Evolutionary conservation across 2,888 invertebrate genomes (phyloP), one percentile per base, ranked within the genome.

Genomic region (Diplolepis rosae): DNA sequence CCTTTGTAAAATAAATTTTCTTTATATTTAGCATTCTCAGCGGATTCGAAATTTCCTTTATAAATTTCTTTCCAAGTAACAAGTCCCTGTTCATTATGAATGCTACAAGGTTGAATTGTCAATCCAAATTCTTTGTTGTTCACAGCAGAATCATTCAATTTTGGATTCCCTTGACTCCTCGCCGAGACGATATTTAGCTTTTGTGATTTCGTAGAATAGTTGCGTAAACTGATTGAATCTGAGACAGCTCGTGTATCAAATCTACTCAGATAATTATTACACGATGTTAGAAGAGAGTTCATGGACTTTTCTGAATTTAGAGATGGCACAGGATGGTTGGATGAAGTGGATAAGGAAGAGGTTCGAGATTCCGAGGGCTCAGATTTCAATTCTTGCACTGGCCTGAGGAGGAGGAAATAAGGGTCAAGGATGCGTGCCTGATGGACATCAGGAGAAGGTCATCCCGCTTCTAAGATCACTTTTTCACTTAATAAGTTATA

Each of bases 121-220:
- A 90, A 78, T 30, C 84, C 87, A 24, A 82, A 71, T 1, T 84
- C 74, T 2, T 83, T 77, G 13, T 80, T 77, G 73, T 90, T 90
- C 2, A 90, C 84, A 18, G 82, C 75, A 1, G 84, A 70, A 42
- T 86, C 83, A 77, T 90, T 90, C n/a, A 90, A 65, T 83, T 87
- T 89, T 11, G 84, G 82, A 61, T 82, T 73, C 1, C 81, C 79
- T 5, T 72, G 73, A 42, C 39, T 61, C 39, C 24, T 39, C 4
- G 61, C 13, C 2, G 61, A 61, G 24, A 56, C 22, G 11, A 32
- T 11, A 42, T 61, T 22, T n/a, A 15, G 28, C 77, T 73, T 28
- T 76, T 76, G 51, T 75, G 68, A 35, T 73, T 76, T 71, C 11
- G 32, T 65, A 54, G 22, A 66, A 32, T 24, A 28, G 66, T 70